Conservation (phyloP, 2,113 vertebrate genomes). For the Micronycteris hirsuta region DNA sequence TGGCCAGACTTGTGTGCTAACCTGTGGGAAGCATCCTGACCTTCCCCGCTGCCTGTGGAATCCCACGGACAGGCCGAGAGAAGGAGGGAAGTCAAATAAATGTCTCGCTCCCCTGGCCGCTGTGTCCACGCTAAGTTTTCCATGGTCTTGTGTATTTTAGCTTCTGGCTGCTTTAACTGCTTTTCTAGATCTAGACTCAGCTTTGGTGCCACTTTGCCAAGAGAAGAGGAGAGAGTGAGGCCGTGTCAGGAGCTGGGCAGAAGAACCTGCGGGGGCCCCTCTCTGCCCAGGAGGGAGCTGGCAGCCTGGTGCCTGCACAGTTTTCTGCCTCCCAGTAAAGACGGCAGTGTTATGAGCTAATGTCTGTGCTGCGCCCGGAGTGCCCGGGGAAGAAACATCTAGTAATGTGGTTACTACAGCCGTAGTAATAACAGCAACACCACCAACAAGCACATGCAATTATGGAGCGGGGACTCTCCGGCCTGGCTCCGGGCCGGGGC, state of each 20-base stretch:
- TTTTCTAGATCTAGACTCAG: not conserved
- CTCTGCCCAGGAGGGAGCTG: not conserved
- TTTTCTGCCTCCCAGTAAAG: constrained; percentile 30
- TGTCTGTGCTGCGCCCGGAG: constrained; percentile 51
- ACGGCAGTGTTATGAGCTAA: constrained; percentile 49
- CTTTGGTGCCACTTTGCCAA: not conserved
- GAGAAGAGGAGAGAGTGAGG: not conserved
- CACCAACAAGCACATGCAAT: not conserved
- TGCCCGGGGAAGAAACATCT: not conserved
- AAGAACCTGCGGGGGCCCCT: not conserved
- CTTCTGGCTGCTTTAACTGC: not conserved
- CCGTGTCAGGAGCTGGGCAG: not conserved
- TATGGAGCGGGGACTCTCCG: not conserved
- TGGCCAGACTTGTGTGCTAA: not conserved
- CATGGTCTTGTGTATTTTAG: not conserved
- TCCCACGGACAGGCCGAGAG: not conserved
- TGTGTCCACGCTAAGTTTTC: not conserved
- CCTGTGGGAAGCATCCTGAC: not conserved
- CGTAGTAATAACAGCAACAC: constrained; percentile 33
- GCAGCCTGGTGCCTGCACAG: not conserved
- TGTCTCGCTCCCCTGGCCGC: not conserved
- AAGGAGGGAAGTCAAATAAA: not conserved
- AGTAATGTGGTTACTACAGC: constrained; percentile 27
- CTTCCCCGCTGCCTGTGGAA: not conserved
- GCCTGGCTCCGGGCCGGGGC: not conserved